Base-by-base conservation (phyloP, 2,888 invertebrate genomes). In the Lottia gigantea region DNA sequence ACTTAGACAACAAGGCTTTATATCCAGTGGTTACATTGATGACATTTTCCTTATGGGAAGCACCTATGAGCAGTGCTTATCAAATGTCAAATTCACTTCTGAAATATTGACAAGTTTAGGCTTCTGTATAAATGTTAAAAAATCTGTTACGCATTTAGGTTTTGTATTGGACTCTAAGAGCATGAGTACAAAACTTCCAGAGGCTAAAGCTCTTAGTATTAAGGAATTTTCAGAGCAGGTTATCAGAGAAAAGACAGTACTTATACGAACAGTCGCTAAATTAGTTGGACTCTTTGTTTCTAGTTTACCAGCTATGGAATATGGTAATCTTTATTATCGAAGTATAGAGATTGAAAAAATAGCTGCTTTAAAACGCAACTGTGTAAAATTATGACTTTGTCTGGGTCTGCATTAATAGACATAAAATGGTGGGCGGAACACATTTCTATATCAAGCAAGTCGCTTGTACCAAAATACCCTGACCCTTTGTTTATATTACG, bases 341-440 rank as follows among this genome's bases (percentile, higher is more conserved):
- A 23, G 26, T 7, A 15, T 71, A 49, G 65, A 68, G 45, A n/a
- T 55, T 3, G 64, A 64, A 16, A 68, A 68, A 64, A 68, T 16
- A 23, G 12, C 8, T 16, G 68, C 61, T n/a, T 61, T 71, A 14
- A 49, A 64, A 23, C 67, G 68, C 15, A 46, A 71, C 23, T 61
- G 49, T 68, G 64, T 16, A 45, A 16, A n/a, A 14, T 19, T 64
- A 47, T 25, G 11, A 12, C 14, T 61, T 68, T n/a, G 46, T 64
- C n/a, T 14, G 8, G 11, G 16, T 26, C 26, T 12, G 47, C 23
- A 68, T 1, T 31, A n/a, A 2, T 12, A 49, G 67, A 71, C 23
- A 23, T 68, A 62, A n/a, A 25, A 2, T 71, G 68, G 71, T 68
- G 68, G 68, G 46, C 55, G 40, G 64, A 40, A 6, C 2, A 31